Evolutionary conservation across 1,140 invertebrate genomes (phyloP), one percentile per base, ranked within the genome.

Genomic region (Drosophila miranda): DNA sequence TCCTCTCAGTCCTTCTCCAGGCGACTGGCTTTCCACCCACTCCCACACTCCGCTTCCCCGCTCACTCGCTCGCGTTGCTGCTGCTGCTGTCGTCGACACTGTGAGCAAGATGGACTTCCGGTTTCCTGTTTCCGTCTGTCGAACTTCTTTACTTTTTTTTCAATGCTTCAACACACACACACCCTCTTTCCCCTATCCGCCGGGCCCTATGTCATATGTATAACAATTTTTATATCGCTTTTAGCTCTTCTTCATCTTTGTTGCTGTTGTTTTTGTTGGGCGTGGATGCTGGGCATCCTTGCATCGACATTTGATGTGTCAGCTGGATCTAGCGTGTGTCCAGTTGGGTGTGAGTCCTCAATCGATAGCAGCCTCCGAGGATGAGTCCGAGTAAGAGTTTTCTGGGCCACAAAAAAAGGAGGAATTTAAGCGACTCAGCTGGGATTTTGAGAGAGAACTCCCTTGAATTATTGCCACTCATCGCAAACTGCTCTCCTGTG

Each of bases 51-150:
- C 38, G n/a, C 30, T 55, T 23, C 4, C 11, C 57, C 49, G n/a
- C 28, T 41, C 16, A 44, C 9, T 3, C 48, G 26, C 42, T 53
- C 6, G 41, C 19, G 23, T 19, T 19, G 19, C 14, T 26, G 26
- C 55, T 42, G 69, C 57, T 75, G 75, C 82, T 78, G 83, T 78
- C 63, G 82, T 78, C 82, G 82, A 87, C 81, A 90, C 81, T 90
- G 88, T 88, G 79, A 90, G 89, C 88, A 90, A 90, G 88, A 90
- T 90, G 89, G 89, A 90, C 88, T 88, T 90, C 89, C 89, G 88
- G 89, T 90, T 90, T 90, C 89, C 89, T 90, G 89, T 90, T 90
- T 90, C 89, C 89, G 89, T 86, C 88, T 90, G 88, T 89, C 88
- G 89, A 89, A 90, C 80, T 89, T 90, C 75, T 90, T 89, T 89